A percentile compares a stretch with the other conserved stretches of the same genome.
Evolutionary conservation across 2,113 vertebrate species (phyloP).

Genomic region (Suricata suricatta): DNA sequence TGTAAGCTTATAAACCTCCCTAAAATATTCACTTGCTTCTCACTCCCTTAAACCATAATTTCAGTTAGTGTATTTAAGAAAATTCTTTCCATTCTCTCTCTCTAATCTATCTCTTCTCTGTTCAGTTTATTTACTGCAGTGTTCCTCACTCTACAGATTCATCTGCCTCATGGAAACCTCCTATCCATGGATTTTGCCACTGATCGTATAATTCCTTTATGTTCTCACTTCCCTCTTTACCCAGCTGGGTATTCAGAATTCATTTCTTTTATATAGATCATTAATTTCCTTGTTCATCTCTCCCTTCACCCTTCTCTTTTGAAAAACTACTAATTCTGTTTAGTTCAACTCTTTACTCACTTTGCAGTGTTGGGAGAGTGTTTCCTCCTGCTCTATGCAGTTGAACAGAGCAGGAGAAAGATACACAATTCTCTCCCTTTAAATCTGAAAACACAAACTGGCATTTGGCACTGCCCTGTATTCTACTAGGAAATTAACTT

Average conservation of each 20-base stretch:
- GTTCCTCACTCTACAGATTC: background rate
- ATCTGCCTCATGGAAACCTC: background rate
- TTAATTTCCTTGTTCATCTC: background rate
- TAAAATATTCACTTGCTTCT: background rate
- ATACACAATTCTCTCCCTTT: background rate
- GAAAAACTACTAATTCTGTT: background rate
- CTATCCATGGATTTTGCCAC: background rate
- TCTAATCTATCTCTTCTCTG: background rate
- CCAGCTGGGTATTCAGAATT: background rate
- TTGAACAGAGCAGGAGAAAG: background rate
- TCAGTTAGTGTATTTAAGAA: background rate
- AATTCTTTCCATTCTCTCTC: background rate
- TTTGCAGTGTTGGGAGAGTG: background rate
- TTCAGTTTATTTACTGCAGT: background rate
- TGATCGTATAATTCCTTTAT: background rate
- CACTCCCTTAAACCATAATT: background rate
- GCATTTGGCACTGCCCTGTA: background rate
- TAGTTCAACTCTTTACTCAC: background rate
- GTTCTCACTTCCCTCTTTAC: background rate
- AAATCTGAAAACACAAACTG: conserved; percentile 20
- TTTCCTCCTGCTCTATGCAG: background rate
- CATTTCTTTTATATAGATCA: background rate
- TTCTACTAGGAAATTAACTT: conserved; percentile 57
- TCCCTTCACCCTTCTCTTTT: background rate
- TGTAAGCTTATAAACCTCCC: background rate